These are phyloP conservation scores for Cavia aperea DNA, from an alignment of 2,113 vertebrate genomes.

Conservation along the genomic window DNA sequence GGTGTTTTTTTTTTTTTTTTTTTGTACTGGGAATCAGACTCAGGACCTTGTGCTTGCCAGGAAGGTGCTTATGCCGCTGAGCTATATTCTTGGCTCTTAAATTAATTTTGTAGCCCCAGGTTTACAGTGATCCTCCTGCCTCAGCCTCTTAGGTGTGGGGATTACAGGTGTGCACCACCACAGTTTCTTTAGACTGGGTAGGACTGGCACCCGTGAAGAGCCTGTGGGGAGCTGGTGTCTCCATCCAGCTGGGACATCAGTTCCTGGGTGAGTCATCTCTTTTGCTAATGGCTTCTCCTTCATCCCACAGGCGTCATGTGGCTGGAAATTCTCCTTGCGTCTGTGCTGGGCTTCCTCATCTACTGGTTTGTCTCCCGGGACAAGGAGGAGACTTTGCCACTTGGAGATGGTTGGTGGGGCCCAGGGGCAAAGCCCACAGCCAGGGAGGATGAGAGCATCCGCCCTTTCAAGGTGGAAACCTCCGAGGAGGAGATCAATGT, in stretches of 20 bases:
- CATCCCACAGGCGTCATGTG: slow-evolving; percentile 73
- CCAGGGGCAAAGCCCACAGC: slow-evolving; percentile 60
- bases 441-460: slow-evolving; percentile 70
- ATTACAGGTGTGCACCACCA: neutral
- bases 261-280: neutral
- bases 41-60: too few species aligned
- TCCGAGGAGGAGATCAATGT: slow-evolving; percentile 78
- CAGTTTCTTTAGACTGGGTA: neutral
- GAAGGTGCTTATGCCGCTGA: too few species aligned
- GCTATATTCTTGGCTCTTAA: too few species aligned
- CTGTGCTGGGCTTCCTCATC: slow-evolving; percentile 61
- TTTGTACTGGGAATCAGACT: too few species aligned
- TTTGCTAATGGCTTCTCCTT: neutral
- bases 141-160: neutral
- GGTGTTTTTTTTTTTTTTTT: too few species aligned
- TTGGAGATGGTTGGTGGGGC: slow-evolving; percentile 81
- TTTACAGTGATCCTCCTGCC: neutral
- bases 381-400: slow-evolving; percentile 70
- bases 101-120: too few species aligned
- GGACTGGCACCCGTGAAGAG: neutral
- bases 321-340: slow-evolving; percentile 67
- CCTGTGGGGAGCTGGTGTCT: neutral
- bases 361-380: slow-evolving; percentile 70
- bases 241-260: neutral
- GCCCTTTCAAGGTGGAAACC: slow-evolving; percentile 77